A percentile compares a stretch with the other conserved stretches of the same genome.
phyloP scores from a whole-genome alignment of 2,113 vertebrate genomes.

The Prunella fulvescens region DNA sequence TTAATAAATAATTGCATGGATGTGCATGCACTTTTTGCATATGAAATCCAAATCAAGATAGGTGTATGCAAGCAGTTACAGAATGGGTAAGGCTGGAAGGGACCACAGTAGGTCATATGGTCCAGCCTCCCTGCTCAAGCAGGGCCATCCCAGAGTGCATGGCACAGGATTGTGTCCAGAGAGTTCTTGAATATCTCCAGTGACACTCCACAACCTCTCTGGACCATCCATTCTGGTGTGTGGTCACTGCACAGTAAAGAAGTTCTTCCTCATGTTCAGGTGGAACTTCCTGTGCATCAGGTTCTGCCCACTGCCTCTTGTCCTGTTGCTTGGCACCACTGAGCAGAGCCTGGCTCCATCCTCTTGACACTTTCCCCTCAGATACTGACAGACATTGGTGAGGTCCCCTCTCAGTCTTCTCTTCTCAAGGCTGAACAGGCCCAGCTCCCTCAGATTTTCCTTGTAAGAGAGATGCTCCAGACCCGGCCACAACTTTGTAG shows the following conservation, averaged over 20 bases:
- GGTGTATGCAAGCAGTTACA: neutral
- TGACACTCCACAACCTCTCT: neutral
- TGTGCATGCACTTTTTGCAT: neutral
- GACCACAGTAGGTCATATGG: neutral
- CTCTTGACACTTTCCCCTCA: neutral
- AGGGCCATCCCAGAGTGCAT: neutral
- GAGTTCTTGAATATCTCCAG: neutral
- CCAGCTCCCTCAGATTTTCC: neutral
- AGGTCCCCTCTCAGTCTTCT: neutral
- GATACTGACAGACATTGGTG: neutral
- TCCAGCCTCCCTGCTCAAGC: neutral
- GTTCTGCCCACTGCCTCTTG: neutral
- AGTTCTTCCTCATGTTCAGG: neutral
- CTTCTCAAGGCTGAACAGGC: neutral
- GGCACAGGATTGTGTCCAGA: neutral
- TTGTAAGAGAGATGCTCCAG: neutral
- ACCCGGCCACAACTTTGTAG: neutral
- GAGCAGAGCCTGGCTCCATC: neutral
- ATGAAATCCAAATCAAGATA: neutral
- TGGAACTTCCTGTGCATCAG: neutral
- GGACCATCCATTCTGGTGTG: fast-evolving
- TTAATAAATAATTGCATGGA: neutral
- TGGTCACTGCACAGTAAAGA: neutral
- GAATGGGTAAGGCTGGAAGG: neutral
- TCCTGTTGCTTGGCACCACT: neutral